Evolutionary conservation across 2,797 vertebrate species (phyloP), one percentile per base, ranked within the genome.

Genomic region (Ataeniobius toweri): DNA sequence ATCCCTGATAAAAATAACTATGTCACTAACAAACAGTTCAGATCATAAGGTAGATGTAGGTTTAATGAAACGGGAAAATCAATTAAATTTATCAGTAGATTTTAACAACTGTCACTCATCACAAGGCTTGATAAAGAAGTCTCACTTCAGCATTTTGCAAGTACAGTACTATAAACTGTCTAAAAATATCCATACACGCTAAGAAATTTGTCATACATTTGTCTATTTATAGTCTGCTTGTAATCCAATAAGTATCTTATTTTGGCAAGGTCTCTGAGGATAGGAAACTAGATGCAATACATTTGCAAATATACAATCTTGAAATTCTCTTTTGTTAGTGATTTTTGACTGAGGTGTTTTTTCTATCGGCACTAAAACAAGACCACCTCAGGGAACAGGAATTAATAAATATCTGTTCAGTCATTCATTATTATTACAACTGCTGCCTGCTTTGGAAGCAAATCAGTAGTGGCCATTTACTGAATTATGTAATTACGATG

Each of bases 81-180:
- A 4, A 31, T 22, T 1, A 9, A 31, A 51, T 71, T 36, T 73
- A 56, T 24, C 13, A n/a, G 48, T 36, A 71, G 24, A 28, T 26
- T 26, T 70, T 8, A 48, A 55, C 53, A 7, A 41, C 36, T 70
- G 24, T 26, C 67, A 16, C 67, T 48, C n/a, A 48, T 46, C 14
- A 18, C 14, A 8, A 24, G 26, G 67, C n/a, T 26, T 16, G n/a
- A 70, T 70, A 46, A 70, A 46, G 41, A 12, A 70, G 44, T 70
- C 41, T 70, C 44, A 48, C 41, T 70, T 68, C 65, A 68, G 39
- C 39, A 68, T 68, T 68, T 68, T 44, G 22, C 5, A 44, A n/a
- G 65, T 39, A 68, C 22, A 44, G 20, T 13, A 67, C 9, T 41
- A 41, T 13, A 68, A 44, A n/a, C 22, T 13, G 22, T 44, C 41